Base-by-base conservation (phyloP, 2,888 invertebrate genomes). In the Helobdella robusta region DNA sequence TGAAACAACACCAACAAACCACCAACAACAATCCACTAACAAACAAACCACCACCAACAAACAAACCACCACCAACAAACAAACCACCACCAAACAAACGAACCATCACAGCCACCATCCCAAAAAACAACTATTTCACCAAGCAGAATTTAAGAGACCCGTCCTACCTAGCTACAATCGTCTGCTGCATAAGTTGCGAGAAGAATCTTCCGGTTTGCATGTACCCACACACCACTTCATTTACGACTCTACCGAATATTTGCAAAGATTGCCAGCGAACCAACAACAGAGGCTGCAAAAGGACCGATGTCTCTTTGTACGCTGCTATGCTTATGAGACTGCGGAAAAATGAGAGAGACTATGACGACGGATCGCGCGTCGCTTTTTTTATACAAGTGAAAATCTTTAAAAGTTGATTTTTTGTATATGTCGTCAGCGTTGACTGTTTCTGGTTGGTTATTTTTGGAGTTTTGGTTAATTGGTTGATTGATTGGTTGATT, bases 271-370 rank as follows among this genome's bases (percentile, higher is more conserved):
- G 62, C 50, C 50, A 62, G 15, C 36, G 62, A 32, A 62, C 35
- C 34, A 62, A 62, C 48, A 62, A 62, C 50, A 48, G 62, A 50
- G 62, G 50, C 5, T 62, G 62, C 62, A 62, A 62, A n/a, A 36
- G 62, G 30, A 50, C 62, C 11, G 62, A 62, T 35, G 30, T 34
- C 62, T 40, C 44, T n/a, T 4, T 44, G 34, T 62, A 50, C 62
- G 11, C 23, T 2, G 30, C 62, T 11, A 62, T 62, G 30, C 30
- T 62, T 30, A 20, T 46, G 50, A 25, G 46, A 4, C 84, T 91
- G 44, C 86, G 89, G 69, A 84, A 86, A 2, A 86, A 88, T 44
- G 91, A 92, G 77, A 83, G 86, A 18, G 83, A 85, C 52, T 84
- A 85, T 61, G 85, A 85, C 70, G 86, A 86, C 71, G 83, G 84